These are phyloP conservation scores for Megalurothrips usitatus DNA, from an alignment of 2,888 invertebrate genomes.

Conservation along the genomic window DNA sequence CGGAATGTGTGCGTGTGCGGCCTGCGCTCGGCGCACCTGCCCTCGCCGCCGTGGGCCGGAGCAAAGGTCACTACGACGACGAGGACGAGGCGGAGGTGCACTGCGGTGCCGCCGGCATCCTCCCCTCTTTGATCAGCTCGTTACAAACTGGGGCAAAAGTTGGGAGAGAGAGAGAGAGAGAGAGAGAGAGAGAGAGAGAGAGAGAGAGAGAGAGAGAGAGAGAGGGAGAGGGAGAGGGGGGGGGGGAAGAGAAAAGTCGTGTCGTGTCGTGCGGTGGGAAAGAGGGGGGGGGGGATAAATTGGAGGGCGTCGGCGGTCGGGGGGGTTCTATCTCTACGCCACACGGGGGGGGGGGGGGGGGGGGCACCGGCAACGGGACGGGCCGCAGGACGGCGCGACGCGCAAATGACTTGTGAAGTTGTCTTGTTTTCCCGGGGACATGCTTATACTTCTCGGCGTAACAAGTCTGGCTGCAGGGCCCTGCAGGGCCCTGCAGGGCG, in stretches of 20 bases:
- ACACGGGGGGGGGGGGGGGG: too few relatives aligned
- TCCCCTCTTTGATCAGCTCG: too few relatives aligned
- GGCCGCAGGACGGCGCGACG: slow-evolving; percentile 36
- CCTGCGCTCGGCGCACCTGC: too few relatives aligned
- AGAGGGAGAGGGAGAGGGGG: slow-evolving; percentile 33
- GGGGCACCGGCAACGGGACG: slow-evolving; percentile 29
- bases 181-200: slow-evolving; percentile 31
- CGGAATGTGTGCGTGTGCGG: slow-evolving; percentile 35
- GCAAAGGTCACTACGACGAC: too few relatives aligned
- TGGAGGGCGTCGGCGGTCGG: not conserved
- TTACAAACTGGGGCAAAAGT: not conserved
- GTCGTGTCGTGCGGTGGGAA: slow-evolving; percentile 33
- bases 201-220: slow-evolving; percentile 34
- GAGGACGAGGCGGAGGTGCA: too few relatives aligned
- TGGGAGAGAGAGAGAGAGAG: slow-evolving; percentile 12
- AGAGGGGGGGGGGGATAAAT: slow-evolving; percentile 31
- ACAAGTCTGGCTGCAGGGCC: not conserved
- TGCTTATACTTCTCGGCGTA: slow-evolving; percentile 14
- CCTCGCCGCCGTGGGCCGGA: too few relatives aligned
- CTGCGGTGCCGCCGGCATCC: too few relatives aligned
- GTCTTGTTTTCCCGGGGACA: not conserved
- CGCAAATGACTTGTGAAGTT: slow-evolving; percentile 30
- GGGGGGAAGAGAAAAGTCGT: slow-evolving; percentile 36
- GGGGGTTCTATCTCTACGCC: too few relatives aligned
- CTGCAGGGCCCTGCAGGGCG: not conserved